Evolutionary conservation across 2,888 invertebrate species (phyloP), one percentile per base, ranked within the genome.

Genomic region (Scelioninae gen. 2): DNA sequence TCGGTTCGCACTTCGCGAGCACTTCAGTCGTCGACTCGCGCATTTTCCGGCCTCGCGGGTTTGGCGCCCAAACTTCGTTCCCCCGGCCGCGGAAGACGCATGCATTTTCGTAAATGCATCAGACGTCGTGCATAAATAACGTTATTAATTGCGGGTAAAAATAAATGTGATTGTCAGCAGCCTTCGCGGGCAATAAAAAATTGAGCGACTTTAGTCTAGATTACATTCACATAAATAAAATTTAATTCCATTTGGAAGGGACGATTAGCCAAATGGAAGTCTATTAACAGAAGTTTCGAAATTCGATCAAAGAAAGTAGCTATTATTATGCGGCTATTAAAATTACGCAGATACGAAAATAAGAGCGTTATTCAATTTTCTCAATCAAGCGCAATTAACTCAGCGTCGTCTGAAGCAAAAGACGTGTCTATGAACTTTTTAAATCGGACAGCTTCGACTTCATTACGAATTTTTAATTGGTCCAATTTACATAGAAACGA

Each of bases 381-480:
- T 18, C 45, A 58, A 52, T 71, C 41, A 63, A 18, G 15, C 11
- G 43, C 52, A 63, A 68, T 68, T 73, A 68, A 57, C 6, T 33
- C 18, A 25, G 25, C 11, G 58, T 63, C 52, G 73, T 68, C 68
- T 73, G 68, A 19, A 41, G 25, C 11, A 50, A 58, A 63, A 68
- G 61, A 55, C 61, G 33, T 45, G 73, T 67, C 58, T 68, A 33
- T 45, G 46, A 57, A 73, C 57, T 45, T 73, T 63, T 67, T 35
- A 63, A 33, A 50, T 43, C 48, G 13, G 55, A 60, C 53, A 35
- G 37, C 53, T 41, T 39, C 53, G 45, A 61, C 22, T 70, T 52
- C 22, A 58, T 58, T 39, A 58, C 39, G 48, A 43, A 71, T 65
- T 71, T 41, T 57, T 16, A 41, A 58, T 58, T 35, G 25, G 11